Conservation (phyloP, 1,140 invertebrate species). For the Venturia canescens region DNA sequence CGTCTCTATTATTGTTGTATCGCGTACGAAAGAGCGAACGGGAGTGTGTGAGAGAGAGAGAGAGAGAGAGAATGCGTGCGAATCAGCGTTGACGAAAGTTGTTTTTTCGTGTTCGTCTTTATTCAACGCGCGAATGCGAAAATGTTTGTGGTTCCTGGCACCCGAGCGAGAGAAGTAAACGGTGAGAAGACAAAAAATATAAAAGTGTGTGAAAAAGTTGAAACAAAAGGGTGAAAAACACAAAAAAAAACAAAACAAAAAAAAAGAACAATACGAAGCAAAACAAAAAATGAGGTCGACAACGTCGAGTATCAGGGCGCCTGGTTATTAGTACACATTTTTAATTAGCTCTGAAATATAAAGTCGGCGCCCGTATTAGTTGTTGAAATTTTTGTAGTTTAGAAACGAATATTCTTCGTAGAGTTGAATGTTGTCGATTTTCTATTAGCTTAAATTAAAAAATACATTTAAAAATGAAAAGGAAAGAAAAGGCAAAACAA, state of each 20-base stretch:
- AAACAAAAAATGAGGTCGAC: conserved; percentile 52
- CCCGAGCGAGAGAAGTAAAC: neutral
- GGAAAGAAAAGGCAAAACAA: neutral
- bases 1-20: neutral
- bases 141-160: conserved; percentile 44
- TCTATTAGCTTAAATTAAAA: conserved; percentile 60
- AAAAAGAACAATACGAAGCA: neutral
- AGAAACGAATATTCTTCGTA: conserved; percentile 70
- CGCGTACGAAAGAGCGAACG: conserved; percentile 19
- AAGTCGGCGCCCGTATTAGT: conserved; percentile 71
- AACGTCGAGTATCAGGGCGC: conserved; percentile 73
- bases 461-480: neutral
- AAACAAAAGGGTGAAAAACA: neutral
- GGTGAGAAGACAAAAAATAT: too few relatives aligned
- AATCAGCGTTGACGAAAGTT: neutral
- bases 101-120: neutral
- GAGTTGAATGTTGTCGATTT: conserved; percentile 74
- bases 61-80: conserved; percentile 43
- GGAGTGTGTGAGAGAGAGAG: conserved; percentile 32
- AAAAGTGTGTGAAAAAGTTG: conserved; percentile 21
- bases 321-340: conserved; percentile 75
- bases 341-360: conserved; percentile 59
- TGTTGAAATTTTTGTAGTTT: conserved; percentile 76
- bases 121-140: conserved; percentile 13
- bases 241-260: conserved; percentile 29